Evolutionary conservation across 2,888 invertebrate genomes (phyloP), one percentile per base, ranked within the genome.

Genomic region (Cephus runcator): DNA sequence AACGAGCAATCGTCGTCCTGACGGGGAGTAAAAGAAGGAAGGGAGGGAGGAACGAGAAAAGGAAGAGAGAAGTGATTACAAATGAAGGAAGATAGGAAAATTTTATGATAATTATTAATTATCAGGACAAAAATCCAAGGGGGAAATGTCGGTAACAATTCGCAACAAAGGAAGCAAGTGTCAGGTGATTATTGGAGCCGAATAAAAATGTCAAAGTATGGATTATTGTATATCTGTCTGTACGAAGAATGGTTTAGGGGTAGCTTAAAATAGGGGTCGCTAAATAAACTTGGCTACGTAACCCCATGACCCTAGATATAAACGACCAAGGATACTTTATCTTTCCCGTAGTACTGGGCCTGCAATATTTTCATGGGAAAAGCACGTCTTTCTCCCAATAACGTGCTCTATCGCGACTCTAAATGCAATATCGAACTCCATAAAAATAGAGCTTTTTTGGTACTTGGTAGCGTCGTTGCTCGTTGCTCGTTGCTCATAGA

Each of bases 391-490:
- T 33, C 36, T 56, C 15, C 56, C 23, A 56, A 56, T 56, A 82
- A 79, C 83, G 87, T 88, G 87, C 84, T 80, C 86, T 89, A 88
- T 89, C 88, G 85, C 88, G 84, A 85, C 84, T 86, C 86, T 84
- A 84, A 88, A 88, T 87, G 87, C 86, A 87, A 88, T 88, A 88
- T 88, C 85, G 85, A 85, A 83, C 84, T 84, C 85, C 87, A 88
- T 88, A 89, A 88, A 88, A 88, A 87, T 88, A 88, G 88, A 88
- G 84, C 86, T 88, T 86, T 87, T 88, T 88, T 87, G 85, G 81
- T 82, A 86, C 85, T 83, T 82, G 81, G 81, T 79, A 78, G 81
- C 79, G 81, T 81, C 81, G 80, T 76, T 75, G 79, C 80, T 73
- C 75, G 77, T 69, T 77, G 81, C 79, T 77, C 56, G 9, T 56